Evolutionary conservation across 2,797 vertebrate genomes (phyloP), one percentile per base, ranked within the genome.

Genomic region (Microctenopoma steveboyesi): DNA sequence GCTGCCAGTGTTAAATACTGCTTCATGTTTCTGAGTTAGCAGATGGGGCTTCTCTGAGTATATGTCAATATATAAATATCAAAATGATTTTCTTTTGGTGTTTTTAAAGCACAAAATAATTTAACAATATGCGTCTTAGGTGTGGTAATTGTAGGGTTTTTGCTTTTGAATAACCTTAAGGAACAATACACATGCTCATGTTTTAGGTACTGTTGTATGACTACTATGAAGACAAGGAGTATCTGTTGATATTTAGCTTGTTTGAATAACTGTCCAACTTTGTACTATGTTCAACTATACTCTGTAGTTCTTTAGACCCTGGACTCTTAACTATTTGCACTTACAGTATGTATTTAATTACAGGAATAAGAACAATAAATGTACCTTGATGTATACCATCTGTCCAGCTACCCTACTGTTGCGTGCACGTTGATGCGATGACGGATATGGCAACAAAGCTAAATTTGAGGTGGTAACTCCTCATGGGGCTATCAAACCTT

Each of bases 321-420:
- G 95, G 95, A 97, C 95, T 98, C 95, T 87, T 92, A 95, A 96
- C 95, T 96, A 96, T 98, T 98, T 97, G 96, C 97, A 98, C 96
- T 97, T 95, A 90, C 88, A 90, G 84, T 90, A 96, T 92, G 96
- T 99, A 99, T 97, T 97, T 97, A 96, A 97, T 96, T 96, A 96
- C 85, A 95, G 90, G 95, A 96, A 95, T 95, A 96, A 96, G 94
- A 95, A 96, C 95, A 99, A 98, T 98, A 98, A 98, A 98, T 97
- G 96, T 97, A 95, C 96, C 94, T 96, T 96, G 96, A 95, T 95
- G 95, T 96, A 95, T 76, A 86, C 87, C 27, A 63, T 88, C 91
- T 83, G 70, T 59, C 78, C 69, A 71, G 60, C 60, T 39, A 52
- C 58, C 40, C 86, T 72, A 67, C 64, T 89, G 46, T 62, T 5